Conservation (phyloP, 2,113 vertebrate species). For the Pandion haliaetus region DNA sequence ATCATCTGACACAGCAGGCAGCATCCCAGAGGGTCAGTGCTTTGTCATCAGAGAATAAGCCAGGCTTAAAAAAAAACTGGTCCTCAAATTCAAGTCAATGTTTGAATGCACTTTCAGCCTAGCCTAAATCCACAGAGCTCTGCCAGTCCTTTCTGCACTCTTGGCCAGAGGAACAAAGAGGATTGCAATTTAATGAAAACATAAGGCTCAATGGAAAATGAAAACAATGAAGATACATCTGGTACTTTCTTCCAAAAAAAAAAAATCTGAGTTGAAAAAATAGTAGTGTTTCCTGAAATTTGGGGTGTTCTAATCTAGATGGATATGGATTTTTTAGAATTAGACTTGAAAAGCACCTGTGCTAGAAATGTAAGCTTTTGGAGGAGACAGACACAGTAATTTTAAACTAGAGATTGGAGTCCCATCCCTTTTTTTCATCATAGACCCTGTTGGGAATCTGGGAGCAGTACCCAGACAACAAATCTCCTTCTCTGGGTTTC, state of each 20-base stretch:
- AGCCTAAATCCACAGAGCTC: background rate
- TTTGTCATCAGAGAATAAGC: conserved; percentile 27
- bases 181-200: background rate
- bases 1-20: conserved; percentile 25
- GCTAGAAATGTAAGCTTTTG: background rate
- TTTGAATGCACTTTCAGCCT: background rate
- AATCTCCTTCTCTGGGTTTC: background rate
- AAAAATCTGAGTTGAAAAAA: background rate
- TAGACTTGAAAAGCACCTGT: background rate
- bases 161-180: background rate
- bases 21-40: background rate
- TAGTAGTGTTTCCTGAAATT: background rate
- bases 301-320: background rate
- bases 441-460: background rate
- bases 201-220: background rate
- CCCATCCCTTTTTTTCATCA: background rate
- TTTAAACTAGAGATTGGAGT: background rate
- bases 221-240: background rate
- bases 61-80: background rate
- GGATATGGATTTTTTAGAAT: background rate
- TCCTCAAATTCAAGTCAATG: background rate
- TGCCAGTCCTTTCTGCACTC: conserved; percentile 6
- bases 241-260: background rate
- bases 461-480: background rate
- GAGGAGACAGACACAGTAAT: background rate